Percentiles rank a stretch among this genome's conserved stretches.
Conservation (phyloP, 2,797 vertebrate genomes). For the Neopelma chrysocephalum region DNA sequence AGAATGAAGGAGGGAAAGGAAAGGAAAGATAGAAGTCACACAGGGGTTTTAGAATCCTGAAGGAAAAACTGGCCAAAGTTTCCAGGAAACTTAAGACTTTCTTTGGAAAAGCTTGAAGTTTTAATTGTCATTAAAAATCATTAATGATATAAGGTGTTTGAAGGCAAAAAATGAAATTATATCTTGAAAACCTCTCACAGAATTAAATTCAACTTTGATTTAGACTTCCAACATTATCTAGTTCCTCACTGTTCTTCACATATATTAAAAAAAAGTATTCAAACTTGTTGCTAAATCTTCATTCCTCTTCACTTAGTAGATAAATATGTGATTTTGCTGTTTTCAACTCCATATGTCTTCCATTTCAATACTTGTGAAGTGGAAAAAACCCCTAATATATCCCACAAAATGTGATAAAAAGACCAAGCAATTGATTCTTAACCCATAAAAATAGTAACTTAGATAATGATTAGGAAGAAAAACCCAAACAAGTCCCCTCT, state of each 20-base stretch:
- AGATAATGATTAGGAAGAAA: not conserved
- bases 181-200: not conserved
- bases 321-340: not conserved
- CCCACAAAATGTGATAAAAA: not conserved
- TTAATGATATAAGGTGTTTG: not conserved
- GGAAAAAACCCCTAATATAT: not conserved
- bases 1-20: not conserved
- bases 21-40: too few species aligned
- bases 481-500: rapidly evolving
- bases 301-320: not conserved
- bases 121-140: not conserved
- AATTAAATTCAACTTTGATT: not conserved
- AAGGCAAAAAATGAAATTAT: not conserved
- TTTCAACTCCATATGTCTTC: not conserved
- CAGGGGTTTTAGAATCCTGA: too few species aligned
- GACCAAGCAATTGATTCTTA: not conserved
- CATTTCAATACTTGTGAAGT: not conserved
- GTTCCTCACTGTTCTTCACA: not conserved
- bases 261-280: not conserved
- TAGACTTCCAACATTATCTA: not conserved
- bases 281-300: not conserved
- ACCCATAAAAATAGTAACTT: not conserved
- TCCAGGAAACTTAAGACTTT: not conserved
- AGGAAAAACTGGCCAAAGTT: too few species aligned
- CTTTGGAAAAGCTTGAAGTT: not conserved